phyloP scores from a whole-genome alignment of 1,140 invertebrate genomes.

The Heliconius hermathena region DNA sequence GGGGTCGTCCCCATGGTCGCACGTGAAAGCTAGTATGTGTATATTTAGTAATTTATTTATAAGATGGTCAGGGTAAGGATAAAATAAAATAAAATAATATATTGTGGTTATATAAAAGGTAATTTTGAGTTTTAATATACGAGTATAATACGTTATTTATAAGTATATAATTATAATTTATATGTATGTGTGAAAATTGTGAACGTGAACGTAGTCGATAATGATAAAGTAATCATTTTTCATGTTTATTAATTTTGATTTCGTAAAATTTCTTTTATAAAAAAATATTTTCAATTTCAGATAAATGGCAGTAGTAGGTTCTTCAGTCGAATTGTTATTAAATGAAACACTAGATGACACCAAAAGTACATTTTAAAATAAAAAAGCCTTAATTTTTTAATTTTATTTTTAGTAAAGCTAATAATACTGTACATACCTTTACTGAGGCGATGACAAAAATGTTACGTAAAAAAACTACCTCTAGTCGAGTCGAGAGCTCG shows the following conservation, averaged over 20 bases:
- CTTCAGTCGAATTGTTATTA: background rate
- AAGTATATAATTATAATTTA: no score
- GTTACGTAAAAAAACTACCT: conserved; percentile 41
- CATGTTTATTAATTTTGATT: background rate
- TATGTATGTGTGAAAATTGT: no score
- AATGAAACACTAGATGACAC: background rate
- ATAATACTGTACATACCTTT: conserved; percentile 80
- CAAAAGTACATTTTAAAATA: conserved; percentile 30
- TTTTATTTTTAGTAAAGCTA: conserved; percentile 73
- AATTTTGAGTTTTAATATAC: no score
- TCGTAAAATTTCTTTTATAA: background rate
- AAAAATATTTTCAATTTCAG: background rate
- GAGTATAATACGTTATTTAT: no score
- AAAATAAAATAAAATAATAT: no score
- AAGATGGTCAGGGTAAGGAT: no score
- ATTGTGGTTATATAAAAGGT: no score
- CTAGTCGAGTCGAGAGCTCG: conserved; percentile 36
- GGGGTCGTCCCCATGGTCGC: no score
- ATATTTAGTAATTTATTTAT: no score
- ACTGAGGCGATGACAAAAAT: conserved; percentile 57
- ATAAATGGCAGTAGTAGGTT: background rate
- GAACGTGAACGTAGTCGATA: no score
- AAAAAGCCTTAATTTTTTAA: conserved; percentile 32
- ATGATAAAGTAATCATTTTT: no score
- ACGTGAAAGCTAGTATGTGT: no score